Conservation (phyloP, 2,113 vertebrate species). For the Tylochromis polylepis region DNA sequence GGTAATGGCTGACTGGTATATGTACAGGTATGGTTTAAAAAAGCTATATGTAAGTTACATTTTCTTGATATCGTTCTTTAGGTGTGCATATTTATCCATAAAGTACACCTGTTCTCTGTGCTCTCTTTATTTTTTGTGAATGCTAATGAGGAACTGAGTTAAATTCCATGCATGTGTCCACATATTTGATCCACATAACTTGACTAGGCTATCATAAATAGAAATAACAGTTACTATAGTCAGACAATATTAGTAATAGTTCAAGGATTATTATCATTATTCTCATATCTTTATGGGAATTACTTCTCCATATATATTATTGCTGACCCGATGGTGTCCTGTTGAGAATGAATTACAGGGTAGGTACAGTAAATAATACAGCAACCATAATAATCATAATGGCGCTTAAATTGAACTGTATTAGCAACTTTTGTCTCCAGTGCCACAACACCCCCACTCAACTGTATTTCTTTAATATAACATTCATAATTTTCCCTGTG, state of each 20-base stretch:
- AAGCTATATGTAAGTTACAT: neutral
- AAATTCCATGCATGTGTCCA: neutral
- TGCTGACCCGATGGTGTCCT: neutral
- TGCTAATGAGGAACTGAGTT: neutral
- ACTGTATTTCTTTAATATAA: neutral
- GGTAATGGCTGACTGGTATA: neutral
- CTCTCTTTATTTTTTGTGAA: neutral
- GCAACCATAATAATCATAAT: neutral
- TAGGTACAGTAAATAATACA: neutral
- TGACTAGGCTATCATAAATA: neutral
- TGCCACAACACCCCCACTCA: neutral
- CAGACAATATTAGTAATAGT: neutral
- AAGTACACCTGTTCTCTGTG: neutral
- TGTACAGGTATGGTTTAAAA: neutral
- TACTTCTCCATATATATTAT: neutral
- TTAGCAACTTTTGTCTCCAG: neutral
- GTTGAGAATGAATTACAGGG: neutral
- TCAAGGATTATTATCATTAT: neutral
- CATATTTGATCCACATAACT: neutral
- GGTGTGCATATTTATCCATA: neutral
- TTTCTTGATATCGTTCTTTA: neutral
- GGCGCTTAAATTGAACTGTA: neutral
- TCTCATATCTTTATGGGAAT: neutral
- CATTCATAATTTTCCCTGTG: neutral
- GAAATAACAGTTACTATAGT: neutral